These are phyloP conservation scores for Phoeniculus purpureus DNA, from an alignment of 2,797 vertebrate species.

Conservation along the genomic window DNA sequence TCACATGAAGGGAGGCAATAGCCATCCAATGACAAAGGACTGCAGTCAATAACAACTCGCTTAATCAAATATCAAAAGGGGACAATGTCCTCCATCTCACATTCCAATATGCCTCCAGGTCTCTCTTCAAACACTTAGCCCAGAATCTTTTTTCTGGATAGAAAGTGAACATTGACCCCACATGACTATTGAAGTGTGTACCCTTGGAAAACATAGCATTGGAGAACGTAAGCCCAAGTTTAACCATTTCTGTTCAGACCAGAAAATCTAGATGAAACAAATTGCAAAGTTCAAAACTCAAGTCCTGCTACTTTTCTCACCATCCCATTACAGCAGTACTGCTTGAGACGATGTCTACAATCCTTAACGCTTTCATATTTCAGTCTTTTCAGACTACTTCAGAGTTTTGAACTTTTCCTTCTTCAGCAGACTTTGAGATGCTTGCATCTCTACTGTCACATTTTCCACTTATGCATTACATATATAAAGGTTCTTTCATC, in stretches of 20 bases:
- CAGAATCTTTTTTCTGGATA: constrained; percentile 31
- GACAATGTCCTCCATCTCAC: background rate
- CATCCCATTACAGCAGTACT: background rate
- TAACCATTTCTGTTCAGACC: background rate
- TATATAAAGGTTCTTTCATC: too few relatives aligned
- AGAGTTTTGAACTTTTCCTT: background rate
- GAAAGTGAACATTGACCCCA: constrained; percentile 23
- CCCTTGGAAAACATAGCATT: background rate
- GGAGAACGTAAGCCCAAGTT: background rate
- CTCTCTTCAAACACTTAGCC: background rate
- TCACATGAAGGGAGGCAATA: constrained; percentile 37
- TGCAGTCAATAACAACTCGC: constrained; percentile 19
- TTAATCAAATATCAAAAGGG: constrained; percentile 2
- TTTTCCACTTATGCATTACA: background rate
- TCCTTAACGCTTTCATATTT: background rate
- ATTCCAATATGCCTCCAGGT: constrained; percentile 13
- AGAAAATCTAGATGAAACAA: constrained; percentile 3
- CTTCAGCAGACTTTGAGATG: background rate
- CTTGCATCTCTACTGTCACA: background rate
- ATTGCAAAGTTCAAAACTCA: background rate
- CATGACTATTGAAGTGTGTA: background rate
- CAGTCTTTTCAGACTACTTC: background rate
- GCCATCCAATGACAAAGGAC: constrained; percentile 10
- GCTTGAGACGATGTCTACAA: background rate
- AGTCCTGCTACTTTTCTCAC: background rate